Conservation (phyloP, 2,113 vertebrate genomes). For the Halichoeres trimaculatus region DNA sequence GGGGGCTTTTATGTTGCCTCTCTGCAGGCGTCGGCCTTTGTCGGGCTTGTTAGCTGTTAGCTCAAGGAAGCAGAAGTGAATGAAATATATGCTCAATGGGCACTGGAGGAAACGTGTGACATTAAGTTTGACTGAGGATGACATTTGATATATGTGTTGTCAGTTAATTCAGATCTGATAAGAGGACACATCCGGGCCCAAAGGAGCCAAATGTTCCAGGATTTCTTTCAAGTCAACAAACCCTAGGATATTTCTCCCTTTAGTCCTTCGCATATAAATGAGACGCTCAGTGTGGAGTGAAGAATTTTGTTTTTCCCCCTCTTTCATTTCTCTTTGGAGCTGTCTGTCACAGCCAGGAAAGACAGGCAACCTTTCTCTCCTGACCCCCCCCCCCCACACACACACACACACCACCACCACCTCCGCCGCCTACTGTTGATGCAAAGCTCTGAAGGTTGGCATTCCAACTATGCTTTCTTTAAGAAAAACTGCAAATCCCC, state of each 20-base stretch:
- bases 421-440: constrained; percentile 61
- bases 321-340: constrained; percentile 69
- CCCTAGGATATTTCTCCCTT: constrained; percentile 45
- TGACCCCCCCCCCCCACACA: constrained; percentile 35
- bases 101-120: constrained; percentile 2
- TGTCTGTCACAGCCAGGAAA: constrained; percentile 72
- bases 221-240: constrained; percentile 19
- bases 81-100: constrained; percentile 13
- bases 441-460: constrained; percentile 73
- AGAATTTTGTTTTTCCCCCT: constrained; percentile 61
- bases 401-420: constrained; percentile 21
- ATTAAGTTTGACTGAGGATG: neutral
- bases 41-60: constrained; percentile 48
- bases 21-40: constrained; percentile 50
- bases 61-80: constrained; percentile 33
- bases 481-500: constrained; percentile 68
- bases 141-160: neutral
- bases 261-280: constrained; percentile 69
- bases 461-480: constrained; percentile 82
- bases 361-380: constrained; percentile 70
- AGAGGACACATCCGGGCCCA: neutral
- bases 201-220: constrained; percentile 22
- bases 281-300: constrained; percentile 65
- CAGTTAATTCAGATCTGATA: neutral
- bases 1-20: constrained; percentile 52